Evolutionary conservation across 2,888 invertebrate genomes (phyloP).

Genomic region (Lasioglossum vierecki): DNA sequence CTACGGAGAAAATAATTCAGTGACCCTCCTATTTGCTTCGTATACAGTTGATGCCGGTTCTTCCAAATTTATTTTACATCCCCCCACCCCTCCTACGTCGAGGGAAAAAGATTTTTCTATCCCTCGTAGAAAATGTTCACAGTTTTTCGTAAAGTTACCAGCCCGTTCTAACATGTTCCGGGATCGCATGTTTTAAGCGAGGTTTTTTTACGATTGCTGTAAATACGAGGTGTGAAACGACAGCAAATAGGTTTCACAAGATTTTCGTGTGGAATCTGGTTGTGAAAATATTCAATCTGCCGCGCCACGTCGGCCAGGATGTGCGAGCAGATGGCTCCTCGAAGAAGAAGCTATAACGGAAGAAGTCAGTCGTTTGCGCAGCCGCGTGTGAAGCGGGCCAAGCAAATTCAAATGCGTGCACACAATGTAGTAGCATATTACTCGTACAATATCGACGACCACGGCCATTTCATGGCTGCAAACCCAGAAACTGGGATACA

Average conservation of each 20-base stretch:
- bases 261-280: conserved; percentile 1
- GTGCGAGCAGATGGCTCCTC: conserved; percentile 34
- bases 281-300: conserved; percentile 29
- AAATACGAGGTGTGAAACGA: conserved; percentile 16
- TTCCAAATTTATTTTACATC: background rate
- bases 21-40: background rate
- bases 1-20: background rate
- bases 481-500: conserved; percentile 48
- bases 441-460: conserved; percentile 11
- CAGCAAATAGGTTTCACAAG: background rate
- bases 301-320: conserved; percentile 22
- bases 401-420: conserved; percentile 56
- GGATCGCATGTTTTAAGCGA: background rate
- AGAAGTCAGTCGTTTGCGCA: conserved; percentile 47
- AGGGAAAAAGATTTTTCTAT: background rate
- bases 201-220: background rate
- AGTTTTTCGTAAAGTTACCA: background rate
- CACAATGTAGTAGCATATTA: conserved; percentile 44
- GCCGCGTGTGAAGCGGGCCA: conserved; percentile 70
- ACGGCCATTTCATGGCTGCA: conserved; percentile 47
- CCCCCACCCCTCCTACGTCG: no score
- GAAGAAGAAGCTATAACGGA: conserved; percentile 64
- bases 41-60: background rate
- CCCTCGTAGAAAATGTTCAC: no score
- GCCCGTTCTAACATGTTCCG: background rate